phyloP scores from a whole-genome alignment of 2,888 invertebrate genomes.

The Cordilura impudica region DNA sequence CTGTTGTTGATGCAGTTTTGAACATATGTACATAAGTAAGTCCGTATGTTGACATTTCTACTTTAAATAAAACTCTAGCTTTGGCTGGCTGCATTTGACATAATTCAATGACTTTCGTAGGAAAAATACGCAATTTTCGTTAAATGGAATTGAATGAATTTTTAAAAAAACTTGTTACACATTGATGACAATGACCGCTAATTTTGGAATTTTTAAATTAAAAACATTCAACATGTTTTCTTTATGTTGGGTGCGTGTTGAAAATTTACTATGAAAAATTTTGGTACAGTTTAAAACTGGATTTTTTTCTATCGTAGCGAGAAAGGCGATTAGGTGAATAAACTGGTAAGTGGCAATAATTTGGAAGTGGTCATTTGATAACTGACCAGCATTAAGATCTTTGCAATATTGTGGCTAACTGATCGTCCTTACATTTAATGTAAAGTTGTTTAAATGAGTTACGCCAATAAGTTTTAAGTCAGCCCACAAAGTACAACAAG shows the following conservation, averaged over 20 bases:
- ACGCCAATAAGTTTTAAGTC: too few species aligned
- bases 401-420: too few species aligned
- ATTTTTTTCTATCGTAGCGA: not conserved
- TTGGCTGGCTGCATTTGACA: conserved; percentile 42
- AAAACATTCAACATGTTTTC: not conserved
- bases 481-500: too few species aligned
- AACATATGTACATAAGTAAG: not conserved
- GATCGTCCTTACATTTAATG: too few species aligned
- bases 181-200: conserved; percentile 50
- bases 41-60: too few species aligned
- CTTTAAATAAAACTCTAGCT: conserved; percentile 7
- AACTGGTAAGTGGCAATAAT: too few species aligned
- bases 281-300: not conserved
- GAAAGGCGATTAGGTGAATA: too few species aligned
- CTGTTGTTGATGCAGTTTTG: not conserved
- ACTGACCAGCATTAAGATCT: too few species aligned
- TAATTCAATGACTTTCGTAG: conserved; percentile 32
- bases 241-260: not conserved
- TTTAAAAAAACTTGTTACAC: not conserved
- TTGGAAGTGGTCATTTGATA: too few species aligned
- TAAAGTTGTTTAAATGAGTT: too few species aligned
- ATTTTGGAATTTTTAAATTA: conserved; percentile 1
- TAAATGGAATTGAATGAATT: not conserved
- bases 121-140: not conserved
- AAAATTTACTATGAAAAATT: not conserved